phyloP scores from a whole-genome alignment of 2,113 vertebrate species.

The Trogon melanurus region DNA sequence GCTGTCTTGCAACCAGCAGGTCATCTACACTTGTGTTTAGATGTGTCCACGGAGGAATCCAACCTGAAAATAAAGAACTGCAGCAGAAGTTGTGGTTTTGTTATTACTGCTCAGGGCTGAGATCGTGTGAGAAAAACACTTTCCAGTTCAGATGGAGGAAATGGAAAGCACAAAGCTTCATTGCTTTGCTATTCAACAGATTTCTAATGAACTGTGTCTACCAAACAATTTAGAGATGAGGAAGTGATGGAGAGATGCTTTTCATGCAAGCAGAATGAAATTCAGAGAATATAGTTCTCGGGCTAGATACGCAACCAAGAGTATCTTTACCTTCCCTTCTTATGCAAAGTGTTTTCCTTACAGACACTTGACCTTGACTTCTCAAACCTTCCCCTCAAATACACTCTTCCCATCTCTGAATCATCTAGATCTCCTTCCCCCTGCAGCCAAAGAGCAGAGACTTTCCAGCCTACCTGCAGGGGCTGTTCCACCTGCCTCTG shows the following conservation, averaged over 20 bases:
- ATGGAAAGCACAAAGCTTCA: background rate
- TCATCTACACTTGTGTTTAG: background rate
- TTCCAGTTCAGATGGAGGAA: slow-evolving; percentile 1
- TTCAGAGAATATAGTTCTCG: background rate
- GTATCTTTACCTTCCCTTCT: background rate
- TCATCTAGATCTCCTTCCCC: background rate
- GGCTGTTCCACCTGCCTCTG: background rate
- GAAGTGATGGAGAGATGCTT: background rate
- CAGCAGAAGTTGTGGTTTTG: background rate
- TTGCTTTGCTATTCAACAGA: background rate
- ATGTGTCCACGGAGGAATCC: background rate
- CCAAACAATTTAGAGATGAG: background rate
- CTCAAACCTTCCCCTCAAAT: background rate
- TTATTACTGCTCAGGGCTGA: background rate
- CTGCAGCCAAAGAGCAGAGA: background rate
- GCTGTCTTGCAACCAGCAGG: background rate
- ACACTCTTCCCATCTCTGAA: background rate
- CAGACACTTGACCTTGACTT: background rate
- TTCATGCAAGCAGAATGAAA: background rate
- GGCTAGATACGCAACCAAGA: background rate
- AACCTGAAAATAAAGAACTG: background rate
- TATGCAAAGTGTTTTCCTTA: background rate
- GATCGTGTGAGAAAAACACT: background rate
- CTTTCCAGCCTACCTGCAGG: background rate
- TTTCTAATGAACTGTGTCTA: background rate